These are phyloP conservation scores for Geococcyx californianus DNA, from an alignment of 2,113 vertebrate species.

Conservation along the genomic window DNA sequence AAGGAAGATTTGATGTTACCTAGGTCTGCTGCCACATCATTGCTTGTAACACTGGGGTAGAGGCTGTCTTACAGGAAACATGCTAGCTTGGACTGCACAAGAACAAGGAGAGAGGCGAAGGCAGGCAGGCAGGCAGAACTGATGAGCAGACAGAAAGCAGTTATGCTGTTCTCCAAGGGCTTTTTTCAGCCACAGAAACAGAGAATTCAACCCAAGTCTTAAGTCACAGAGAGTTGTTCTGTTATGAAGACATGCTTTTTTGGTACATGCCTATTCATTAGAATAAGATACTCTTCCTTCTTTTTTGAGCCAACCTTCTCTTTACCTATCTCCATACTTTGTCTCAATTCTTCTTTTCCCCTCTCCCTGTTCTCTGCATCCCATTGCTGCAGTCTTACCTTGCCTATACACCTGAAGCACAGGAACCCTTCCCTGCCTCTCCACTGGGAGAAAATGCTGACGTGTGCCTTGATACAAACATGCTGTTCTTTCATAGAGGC, in stretches of 20 bases:
- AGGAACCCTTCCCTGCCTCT: neutral
- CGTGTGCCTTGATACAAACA: neutral
- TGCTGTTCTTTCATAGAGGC: neutral
- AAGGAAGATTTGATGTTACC: neutral
- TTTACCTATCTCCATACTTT: neutral
- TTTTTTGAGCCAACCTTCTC: neutral
- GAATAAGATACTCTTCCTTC: neutral
- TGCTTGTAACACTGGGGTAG: neutral
- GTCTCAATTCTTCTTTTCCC: neutral
- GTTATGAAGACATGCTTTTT: neutral
- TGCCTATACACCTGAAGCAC: neutral
- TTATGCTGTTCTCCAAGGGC: neutral
- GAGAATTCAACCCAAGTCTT: neutral
- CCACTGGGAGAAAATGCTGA: neutral
- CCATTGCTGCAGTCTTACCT: neutral
- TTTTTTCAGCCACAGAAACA: neutral
- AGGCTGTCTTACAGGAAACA: neutral
- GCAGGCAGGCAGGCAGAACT: neutral
- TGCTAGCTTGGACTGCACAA: neutral
- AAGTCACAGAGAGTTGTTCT: neutral
- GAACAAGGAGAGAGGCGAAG: neutral
- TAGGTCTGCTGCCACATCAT: neutral
- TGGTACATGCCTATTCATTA: neutral
- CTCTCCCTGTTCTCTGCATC: neutral
- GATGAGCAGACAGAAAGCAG: neutral